Evolutionary conservation across 2,888 invertebrate genomes (phyloP).

Genomic region (Epinotia brunnichana): DNA sequence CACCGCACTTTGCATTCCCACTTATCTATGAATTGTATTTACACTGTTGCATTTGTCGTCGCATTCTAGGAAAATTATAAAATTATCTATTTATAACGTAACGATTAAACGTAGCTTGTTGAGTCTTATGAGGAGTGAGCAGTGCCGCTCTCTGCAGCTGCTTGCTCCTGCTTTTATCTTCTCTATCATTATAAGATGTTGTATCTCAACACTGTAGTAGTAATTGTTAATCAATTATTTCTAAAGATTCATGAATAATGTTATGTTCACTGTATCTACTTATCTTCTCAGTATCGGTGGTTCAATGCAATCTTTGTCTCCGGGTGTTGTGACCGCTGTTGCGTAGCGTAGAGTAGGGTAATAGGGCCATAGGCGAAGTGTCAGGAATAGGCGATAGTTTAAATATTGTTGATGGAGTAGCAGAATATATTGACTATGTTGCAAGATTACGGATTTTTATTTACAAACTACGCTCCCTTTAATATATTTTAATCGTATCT

Average conservation of each 20-base stretch:
- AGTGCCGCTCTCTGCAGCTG: conserved; percentile 61
- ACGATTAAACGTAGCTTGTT: conserved; percentile 71
- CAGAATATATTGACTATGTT: conserved; percentile 81
- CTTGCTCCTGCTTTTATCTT: conserved; percentile 77
- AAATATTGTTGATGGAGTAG: conserved; percentile 75
- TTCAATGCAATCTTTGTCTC: conserved; percentile 84
- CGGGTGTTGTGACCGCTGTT: conserved; percentile 47
- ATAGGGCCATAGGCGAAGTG: conserved; percentile 35
- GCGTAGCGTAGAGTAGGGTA: conserved; percentile 42
- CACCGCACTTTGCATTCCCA: conserved; percentile 77
- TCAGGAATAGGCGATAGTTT: conserved; percentile 45
- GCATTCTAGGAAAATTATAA: conserved; percentile 59
- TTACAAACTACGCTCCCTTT: conserved; percentile 67
- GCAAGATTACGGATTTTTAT: conserved; percentile 77
- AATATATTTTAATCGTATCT: conserved; percentile 54
- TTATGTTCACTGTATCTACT: conserved; percentile 72
- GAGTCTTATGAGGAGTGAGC: conserved; percentile 72
- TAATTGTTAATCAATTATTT: conserved; percentile 71
- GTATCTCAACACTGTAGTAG: conserved; percentile 76
- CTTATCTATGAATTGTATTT: conserved; percentile 68
- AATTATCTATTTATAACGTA: conserved; percentile 57
- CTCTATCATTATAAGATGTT: conserved; percentile 74
- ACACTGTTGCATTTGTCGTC: conserved; percentile 76
- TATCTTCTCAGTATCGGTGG: conserved; percentile 72
- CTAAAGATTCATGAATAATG: conserved; percentile 68